phyloP scores from a whole-genome alignment of 2,797 vertebrate genomes.

The Hydrophis major region DNA sequence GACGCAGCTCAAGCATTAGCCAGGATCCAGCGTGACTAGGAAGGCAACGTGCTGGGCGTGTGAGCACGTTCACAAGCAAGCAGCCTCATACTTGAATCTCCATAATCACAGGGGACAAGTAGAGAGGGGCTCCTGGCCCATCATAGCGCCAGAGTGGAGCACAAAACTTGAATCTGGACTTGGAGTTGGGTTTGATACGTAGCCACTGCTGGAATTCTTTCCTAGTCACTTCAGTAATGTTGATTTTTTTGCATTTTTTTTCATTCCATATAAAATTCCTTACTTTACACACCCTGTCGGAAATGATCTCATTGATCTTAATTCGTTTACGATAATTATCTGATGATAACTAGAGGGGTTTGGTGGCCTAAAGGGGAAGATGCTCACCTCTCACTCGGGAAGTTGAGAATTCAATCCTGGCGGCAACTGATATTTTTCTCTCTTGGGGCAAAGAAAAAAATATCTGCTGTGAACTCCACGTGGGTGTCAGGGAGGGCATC shows the following conservation, averaged over 20 bases:
- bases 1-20: background rate
- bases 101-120: background rate
- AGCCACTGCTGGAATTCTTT: background rate
- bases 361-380: background rate
- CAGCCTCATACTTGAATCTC: background rate
- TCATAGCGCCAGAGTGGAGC: background rate
- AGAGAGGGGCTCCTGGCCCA: background rate
- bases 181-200: background rate
- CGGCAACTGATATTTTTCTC: background rate
- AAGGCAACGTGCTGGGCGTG: background rate
- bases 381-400: accelerated
- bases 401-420: background rate
- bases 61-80: background rate
- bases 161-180: background rate
- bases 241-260: background rate
- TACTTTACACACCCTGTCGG: background rate
- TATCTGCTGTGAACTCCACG: background rate
- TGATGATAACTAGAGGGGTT: background rate
- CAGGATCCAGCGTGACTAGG: background rate
- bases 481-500: background rate
- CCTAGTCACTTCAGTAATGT: background rate
- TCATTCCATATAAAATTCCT: background rate
- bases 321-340: background rate
- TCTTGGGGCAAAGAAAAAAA: background rate
- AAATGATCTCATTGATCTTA: background rate